phyloP scores from a whole-genome alignment of 2,888 invertebrate genomes.

The Spisula solida region DNA sequence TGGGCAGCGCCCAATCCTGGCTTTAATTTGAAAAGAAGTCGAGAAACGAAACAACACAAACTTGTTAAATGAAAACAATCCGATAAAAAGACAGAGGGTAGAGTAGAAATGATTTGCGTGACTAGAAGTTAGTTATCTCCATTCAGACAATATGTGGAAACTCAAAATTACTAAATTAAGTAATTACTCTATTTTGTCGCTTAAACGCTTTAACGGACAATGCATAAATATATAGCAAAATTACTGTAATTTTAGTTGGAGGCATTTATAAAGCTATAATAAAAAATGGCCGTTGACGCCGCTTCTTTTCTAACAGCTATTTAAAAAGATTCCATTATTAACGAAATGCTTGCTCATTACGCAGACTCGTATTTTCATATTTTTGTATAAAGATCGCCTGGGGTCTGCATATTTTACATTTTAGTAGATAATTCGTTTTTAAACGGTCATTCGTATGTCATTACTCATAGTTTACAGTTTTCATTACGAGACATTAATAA shows the following conservation, averaged over 20 bases:
- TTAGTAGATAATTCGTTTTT: slow-evolving; percentile 54
- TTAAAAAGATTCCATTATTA: slow-evolving; percentile 29
- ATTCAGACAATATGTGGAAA: slow-evolving; percentile 70
- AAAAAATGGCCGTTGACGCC: slow-evolving; percentile 49
- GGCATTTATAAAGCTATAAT: slow-evolving; percentile 52
- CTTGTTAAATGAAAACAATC: slow-evolving; percentile 29
- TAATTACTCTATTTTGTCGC: slow-evolving; percentile 64
- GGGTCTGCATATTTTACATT: slow-evolving; percentile 62
- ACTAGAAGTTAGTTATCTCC: slow-evolving; percentile 43
- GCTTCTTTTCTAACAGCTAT: slow-evolving; percentile 27
- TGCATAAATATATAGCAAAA: slow-evolving; percentile 62
- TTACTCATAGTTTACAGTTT: slow-evolving; percentile 10
- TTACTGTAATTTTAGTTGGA: slow-evolving; percentile 63
- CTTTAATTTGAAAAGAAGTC: neutral
- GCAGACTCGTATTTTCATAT: slow-evolving; percentile 26
- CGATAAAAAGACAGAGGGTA: neutral
- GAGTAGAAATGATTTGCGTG: slow-evolving; percentile 40
- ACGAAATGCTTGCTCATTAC: slow-evolving; percentile 47
- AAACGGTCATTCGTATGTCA: slow-evolving; percentile 32
- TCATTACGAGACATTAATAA: neutral
- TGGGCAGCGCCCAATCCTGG: neutral
- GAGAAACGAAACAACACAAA: neutral
- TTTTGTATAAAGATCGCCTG: slow-evolving; percentile 33
- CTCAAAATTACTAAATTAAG: slow-evolving; percentile 67
- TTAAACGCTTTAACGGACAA: slow-evolving; percentile 68